A percentile compares a stretch with the other conserved stretches of the same genome.
phyloP scores from a whole-genome alignment of 2,113 vertebrate genomes.

The Oryctolagus cuniculus region mOryCun1.1 NC_091449.1:44925501-44926000 shows the following conservation, averaged over 20 bases:
- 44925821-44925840: neutral
- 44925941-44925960: neutral
- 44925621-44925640: neutral
- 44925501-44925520: neutral
- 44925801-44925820: neutral
- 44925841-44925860: neutral
- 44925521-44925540: neutral
- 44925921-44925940: neutral
- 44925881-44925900: neutral
- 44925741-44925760: accelerated
- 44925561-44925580: neutral
- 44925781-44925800: neutral
- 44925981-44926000: slow-evolving; percentile 45
- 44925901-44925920: neutral
- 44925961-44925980: neutral
- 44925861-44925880: neutral
- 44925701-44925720: neutral
- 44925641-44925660: neutral
- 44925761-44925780: neutral
- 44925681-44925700: neutral
- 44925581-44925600: accelerated
- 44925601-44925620: neutral
- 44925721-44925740: neutral
- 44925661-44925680: neutral
- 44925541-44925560: neutral